Evolutionary conservation across 2,888 invertebrate genomes (phyloP), one percentile per base, ranked within the genome.

Genomic region (Drosophila yooni): DNA sequence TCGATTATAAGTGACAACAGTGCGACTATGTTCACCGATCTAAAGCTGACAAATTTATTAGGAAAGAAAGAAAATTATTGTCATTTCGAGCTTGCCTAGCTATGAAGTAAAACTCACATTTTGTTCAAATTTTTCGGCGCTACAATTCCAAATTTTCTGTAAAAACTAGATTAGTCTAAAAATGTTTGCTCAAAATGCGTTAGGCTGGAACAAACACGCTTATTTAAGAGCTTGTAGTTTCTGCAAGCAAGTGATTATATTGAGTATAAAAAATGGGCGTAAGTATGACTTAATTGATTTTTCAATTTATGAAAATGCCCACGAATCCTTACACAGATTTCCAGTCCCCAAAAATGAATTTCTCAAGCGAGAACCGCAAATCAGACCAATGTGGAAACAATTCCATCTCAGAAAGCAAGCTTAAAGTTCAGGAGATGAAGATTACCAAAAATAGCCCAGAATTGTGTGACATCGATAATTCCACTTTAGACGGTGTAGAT

Each of bases 181-280:
- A 33, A 83, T 83, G 83, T 77, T 88, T 57, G 54, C 68, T 40
- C 58, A 74, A 27, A 54, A 68, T 38, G 69, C 83, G 51, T 66
- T 79, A 65, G 65, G 61, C 58, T 72, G 67, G 43, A 79, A 68
- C 46, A 67, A 62, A 6, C 66, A 62, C 31, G 46, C 61, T 7
- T 68, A 63, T 52, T 43, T 65, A 1, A 63, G 70, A 40, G 53
- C 69, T 8, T 68, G 53, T 54, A 70, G 60, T 31, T 63, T 57
- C 27, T 76, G 50, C 7, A 40, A 66, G 33, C 69, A 53, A 21
- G 57, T 68, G n/a, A 34, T 70, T 5, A 25, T 21, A 21, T 3
- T 57, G n/a, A 40, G 29, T 4, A 15, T 40, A 21, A 38, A 27
- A 13, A 40, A 40, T 0, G 21, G 21, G 15, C n/a, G 57, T 57